Conservation (phyloP, 2,797 vertebrate genomes). For the Hozukius guyotensis region DNA sequence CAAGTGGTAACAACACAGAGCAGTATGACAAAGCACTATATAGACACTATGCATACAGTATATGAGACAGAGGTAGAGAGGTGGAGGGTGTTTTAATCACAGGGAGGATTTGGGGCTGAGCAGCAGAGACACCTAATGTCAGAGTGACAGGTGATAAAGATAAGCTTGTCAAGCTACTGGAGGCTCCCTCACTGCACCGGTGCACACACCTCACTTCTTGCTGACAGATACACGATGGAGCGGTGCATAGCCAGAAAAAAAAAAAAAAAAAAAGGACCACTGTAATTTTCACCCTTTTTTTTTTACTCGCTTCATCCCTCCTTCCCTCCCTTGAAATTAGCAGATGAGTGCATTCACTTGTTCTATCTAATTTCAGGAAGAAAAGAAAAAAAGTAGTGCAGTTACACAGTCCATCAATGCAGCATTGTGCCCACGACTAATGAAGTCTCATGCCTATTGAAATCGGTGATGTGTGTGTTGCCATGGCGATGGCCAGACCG, state of each 20-base stretch:
- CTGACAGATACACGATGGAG: slow-evolving; percentile 63
- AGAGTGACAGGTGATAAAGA: slow-evolving; percentile 76
- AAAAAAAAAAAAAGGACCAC: slow-evolving; percentile 3
- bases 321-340: slow-evolving; percentile 53
- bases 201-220: slow-evolving; percentile 54
- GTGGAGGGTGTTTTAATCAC: slow-evolving; percentile 2
- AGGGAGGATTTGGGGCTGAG: slow-evolving; percentile 25
- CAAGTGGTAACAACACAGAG: not conserved
- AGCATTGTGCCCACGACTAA: slow-evolving; percentile 47
- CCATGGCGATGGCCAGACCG: slow-evolving; percentile 50
- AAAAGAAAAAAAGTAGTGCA: not conserved
- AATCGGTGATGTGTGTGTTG: slow-evolving; percentile 39
- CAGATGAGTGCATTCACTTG: slow-evolving; percentile 35
- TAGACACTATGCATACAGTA: not conserved
- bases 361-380: slow-evolving; percentile 28
- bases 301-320: not conserved
- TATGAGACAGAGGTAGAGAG: not conserved
- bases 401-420: slow-evolving; percentile 13
- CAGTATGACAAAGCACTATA: not conserved
- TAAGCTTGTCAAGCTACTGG: slow-evolving; percentile 69
- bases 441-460: slow-evolving; percentile 48
- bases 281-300: slow-evolving; percentile 23
- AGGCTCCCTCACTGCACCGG: slow-evolving; percentile 49
- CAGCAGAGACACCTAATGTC: slow-evolving; percentile 55
- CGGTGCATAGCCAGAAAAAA: not conserved